Evolutionary conservation across 2,888 invertebrate species (phyloP), one percentile per base, ranked within the genome.

Genomic region (Ophioninae sp.): DNA sequence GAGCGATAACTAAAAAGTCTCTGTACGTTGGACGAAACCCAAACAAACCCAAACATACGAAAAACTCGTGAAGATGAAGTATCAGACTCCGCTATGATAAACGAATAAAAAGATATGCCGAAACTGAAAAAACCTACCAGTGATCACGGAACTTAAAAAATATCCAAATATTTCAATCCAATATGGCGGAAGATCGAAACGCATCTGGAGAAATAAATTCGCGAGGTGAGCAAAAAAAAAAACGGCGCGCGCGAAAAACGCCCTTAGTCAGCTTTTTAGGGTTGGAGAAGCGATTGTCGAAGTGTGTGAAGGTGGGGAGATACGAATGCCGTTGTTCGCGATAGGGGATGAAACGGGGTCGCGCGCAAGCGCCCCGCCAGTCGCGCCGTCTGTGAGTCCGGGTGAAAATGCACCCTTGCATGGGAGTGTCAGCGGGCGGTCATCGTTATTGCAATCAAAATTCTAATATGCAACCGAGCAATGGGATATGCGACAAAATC

Each of bases 401-500:
- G 88, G 88, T 85, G 89, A 91, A 92, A 89, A 92, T 92, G 91
- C 91, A 91, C 90, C 90, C 90, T 90, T 90, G 90, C 90, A 90
- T 90, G 91, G 91, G 91, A 91, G 91, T 92, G 90, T 90, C 91
- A 88, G 87, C 89, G 87, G 88, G 89, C 88, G 90, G 89, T 86
- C 44, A 44, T 44, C 91, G 90, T 87, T 90, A 88, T 87, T 88
- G 87, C 82, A 87, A 88, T 87, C 89, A 90, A 88, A 92, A 89
- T 87, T 84, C 88, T 78, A 88, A 87, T 85, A 91, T 91, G 90
- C 91, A 91, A 87, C 89, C 91, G 79, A 89, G 90, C 84, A 91
- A 89, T 81, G 95, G 94, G 91, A 94, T 95, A 91, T 95, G 95
- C 93, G 95, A 95, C 91, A 95, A 95, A 94, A 93, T 95, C 87